Conservation (phyloP, 2,888 invertebrate species). For the Platycheirus rosarum region DNA sequence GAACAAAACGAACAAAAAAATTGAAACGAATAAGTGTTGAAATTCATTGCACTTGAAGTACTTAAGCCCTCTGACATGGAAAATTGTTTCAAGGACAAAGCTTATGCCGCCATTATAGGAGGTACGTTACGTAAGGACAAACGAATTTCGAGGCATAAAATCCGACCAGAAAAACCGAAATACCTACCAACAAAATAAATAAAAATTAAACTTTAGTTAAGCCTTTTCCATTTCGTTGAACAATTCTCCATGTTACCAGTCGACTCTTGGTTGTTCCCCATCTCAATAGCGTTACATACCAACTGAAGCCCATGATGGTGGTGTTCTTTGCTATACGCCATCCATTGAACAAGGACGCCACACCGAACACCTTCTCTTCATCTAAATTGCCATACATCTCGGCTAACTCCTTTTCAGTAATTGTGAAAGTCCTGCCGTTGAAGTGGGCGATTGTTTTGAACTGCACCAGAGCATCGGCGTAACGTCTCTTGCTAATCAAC, state of each 20-base stretch:
- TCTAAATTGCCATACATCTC: conserved; percentile 81
- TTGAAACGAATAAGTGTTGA: conserved; percentile 62
- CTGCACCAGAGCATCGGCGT: conserved; percentile 83
- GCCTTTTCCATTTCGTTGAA: conserved; percentile 69
- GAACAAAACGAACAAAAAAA: conserved; percentile 17
- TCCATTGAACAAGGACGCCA: conserved; percentile 84
- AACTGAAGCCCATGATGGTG: conserved; percentile 83
- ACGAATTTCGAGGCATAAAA: conserved; percentile 45
- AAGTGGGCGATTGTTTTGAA: conserved; percentile 84
- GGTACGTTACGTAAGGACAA: conserved; percentile 33
- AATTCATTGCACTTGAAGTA: conserved; percentile 66
- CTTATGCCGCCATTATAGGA: conserved; percentile 44
- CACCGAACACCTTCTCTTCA: conserved; percentile 83
- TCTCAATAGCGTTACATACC: conserved; percentile 82
- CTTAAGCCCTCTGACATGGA: conserved; percentile 70
- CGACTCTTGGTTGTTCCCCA: conserved; percentile 5
- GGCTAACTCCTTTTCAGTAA: conserved; percentile 82
- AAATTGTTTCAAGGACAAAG: conserved; percentile 74
- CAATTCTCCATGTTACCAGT: conserved; percentile 63
- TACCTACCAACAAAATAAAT: conserved; percentile 32
- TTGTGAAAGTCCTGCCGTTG: conserved; percentile 83
- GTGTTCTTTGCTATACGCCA: conserved; percentile 85
- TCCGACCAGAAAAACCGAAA: conserved; percentile 37
- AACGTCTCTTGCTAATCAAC: conserved; percentile 84
- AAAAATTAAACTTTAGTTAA: conserved; percentile 69